Evolutionary conservation across 2,113 vertebrate genomes (phyloP).

Genomic region (Aix galericulata): DNA sequence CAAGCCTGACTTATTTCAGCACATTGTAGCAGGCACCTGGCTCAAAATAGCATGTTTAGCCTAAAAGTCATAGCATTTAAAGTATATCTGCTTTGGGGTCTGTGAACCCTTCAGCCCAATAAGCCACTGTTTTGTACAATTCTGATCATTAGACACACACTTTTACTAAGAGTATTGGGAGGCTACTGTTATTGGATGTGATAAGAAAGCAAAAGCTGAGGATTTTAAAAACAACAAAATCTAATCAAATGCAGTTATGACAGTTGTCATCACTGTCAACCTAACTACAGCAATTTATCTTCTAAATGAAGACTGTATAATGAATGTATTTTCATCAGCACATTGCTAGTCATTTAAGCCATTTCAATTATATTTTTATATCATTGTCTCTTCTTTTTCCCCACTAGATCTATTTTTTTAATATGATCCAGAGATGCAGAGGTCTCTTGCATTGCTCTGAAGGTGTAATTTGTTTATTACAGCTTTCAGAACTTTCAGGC

Average conservation of each 20-base stretch:
- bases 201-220: not conserved
- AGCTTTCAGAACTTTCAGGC: not conserved
- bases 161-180: not conserved
- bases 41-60: not conserved
- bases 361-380: not conserved
- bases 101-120: not conserved
- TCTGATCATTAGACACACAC: not conserved
- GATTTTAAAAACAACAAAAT: not conserved
- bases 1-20: fast-evolving
- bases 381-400: not conserved
- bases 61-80: not conserved
- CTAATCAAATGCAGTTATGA: not conserved
- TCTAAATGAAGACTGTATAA: not conserved
- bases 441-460: not conserved
- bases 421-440: fast-evolving
- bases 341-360: not conserved
- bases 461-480: not conserved
- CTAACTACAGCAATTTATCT: not conserved
- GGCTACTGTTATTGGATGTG: not conserved
- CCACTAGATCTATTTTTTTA: not conserved
- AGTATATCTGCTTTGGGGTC: not conserved
- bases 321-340: not conserved
- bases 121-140: not conserved
- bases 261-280: not conserved
- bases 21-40: not conserved